These are phyloP conservation scores for Dascillus cervinus DNA, from an alignment of 2,888 invertebrate genomes.

Conservation along the genomic window DNA sequence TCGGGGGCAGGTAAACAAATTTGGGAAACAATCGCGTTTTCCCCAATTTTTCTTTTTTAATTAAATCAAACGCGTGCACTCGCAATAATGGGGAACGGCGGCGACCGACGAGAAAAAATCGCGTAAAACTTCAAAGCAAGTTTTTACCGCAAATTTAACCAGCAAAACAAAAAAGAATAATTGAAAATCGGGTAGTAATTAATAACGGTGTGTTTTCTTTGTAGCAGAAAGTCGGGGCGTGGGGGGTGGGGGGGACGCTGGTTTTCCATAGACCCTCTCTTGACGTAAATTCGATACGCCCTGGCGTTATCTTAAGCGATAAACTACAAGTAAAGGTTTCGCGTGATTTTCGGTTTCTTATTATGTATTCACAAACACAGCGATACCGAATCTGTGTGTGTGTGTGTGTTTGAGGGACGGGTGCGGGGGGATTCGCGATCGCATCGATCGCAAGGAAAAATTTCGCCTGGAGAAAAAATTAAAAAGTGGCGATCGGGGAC, in stretches of 20 bases:
- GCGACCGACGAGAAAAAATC: too few relatives aligned
- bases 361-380: conserved; percentile 17
- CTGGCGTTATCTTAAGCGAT: conserved; percentile 22
- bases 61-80: too few relatives aligned
- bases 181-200: conserved; percentile 21
- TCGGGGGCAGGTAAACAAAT: too few relatives aligned
- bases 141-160: conserved; percentile 15
- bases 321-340: conserved; percentile 22
- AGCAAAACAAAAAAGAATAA: conserved; percentile 16
- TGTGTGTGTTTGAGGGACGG: too few relatives aligned
- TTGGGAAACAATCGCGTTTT: too few relatives aligned
- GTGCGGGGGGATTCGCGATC: too few relatives aligned
- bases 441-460: too few relatives aligned
- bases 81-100: too few relatives aligned
- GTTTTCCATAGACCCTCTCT: conserved; percentile 18
- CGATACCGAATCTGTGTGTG: conserved; percentile 5
- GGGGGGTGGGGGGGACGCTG: conserved; percentile 6
- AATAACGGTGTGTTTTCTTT: conserved; percentile 20
- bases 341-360: conserved; percentile 20
- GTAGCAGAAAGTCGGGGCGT: conserved; percentile 12
- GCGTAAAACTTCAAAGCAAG: conserved; percentile 14
- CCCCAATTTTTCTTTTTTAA: too few relatives aligned
- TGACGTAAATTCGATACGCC: conserved; percentile 24
- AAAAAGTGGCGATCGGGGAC: too few relatives aligned
- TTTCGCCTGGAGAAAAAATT: too few relatives aligned